These are phyloP conservation scores for Hypselothyrea guttata DNA, from an alignment of 2,888 invertebrate species.

Conservation along the genomic window DNA sequence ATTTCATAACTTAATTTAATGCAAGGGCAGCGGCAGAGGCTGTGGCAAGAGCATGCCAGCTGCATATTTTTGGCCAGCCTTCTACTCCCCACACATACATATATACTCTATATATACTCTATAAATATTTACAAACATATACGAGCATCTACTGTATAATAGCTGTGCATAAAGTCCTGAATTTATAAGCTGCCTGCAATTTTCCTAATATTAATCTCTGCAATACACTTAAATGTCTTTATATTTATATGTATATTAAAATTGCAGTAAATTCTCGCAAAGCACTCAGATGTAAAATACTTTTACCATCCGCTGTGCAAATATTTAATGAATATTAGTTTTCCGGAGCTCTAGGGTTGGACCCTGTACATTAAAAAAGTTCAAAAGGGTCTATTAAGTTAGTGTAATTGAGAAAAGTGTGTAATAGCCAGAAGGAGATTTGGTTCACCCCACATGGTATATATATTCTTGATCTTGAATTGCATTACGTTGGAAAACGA, in stretches of 20 bases:
- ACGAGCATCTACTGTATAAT: constrained; percentile 2
- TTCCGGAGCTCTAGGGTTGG: constrained; percentile 8
- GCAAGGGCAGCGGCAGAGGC: constrained; percentile 33
- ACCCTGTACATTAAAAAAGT: too few species aligned
- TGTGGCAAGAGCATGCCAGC: not conserved
- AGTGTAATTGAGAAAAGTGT: too few species aligned
- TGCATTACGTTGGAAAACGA: too few species aligned
- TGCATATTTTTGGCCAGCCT: constrained; percentile 59
- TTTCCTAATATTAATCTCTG: constrained; percentile 60
- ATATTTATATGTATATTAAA: too few species aligned
- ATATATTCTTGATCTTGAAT: too few species aligned
- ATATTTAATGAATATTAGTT: constrained; percentile 71
- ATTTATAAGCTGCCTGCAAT: constrained; percentile 55
- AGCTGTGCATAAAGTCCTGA: not conserved
- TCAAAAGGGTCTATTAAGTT: too few species aligned
- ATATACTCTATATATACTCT: constrained; percentile 19
- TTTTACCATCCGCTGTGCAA: constrained; percentile 37
- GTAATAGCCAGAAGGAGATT: too few species aligned
- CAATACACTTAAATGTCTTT: constrained; percentile 30
- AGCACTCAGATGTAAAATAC: constrained; percentile 57
- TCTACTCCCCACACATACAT: constrained; percentile 22
- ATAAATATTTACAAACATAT: constrained; percentile 16
- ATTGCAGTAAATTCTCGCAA: constrained; percentile 40
- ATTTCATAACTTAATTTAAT: constrained; percentile 70
- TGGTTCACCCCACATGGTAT: too few species aligned